Evolutionary conservation across 2,888 invertebrate species (phyloP).

Genomic region (Himalopsyche tibetana): DNA sequence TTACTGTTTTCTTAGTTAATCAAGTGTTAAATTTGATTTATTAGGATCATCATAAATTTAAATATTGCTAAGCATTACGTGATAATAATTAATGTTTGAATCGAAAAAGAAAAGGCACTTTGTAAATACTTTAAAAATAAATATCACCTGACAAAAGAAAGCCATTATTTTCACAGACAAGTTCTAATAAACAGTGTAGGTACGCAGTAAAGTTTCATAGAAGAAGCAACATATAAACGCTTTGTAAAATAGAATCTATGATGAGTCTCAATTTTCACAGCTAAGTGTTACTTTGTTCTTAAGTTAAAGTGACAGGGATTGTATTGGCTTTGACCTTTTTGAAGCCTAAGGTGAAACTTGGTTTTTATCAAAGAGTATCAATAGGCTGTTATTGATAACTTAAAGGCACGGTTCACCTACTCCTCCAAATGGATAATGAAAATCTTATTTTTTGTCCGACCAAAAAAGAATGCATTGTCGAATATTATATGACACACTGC

Average conservation of each 20-base stretch:
- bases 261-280: slow-evolving; percentile 28
- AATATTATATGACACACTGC: not conserved
- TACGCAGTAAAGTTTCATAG: not conserved
- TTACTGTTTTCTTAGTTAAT: too few relatives aligned
- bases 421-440: not conserved
- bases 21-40: too few relatives aligned
- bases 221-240: not conserved
- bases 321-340: slow-evolving; percentile 30
- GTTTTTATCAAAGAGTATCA: slow-evolving; percentile 4
- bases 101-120: not conserved
- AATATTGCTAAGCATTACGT: too few relatives aligned
- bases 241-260: slow-evolving; percentile 15
- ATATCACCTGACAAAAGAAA: slow-evolving; percentile 14
- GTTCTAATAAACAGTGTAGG: not conserved
- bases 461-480: not conserved
- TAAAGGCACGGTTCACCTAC: slow-evolving; percentile 1
- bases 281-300: slow-evolving; percentile 28
- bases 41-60: too few relatives aligned
- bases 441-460: not conserved
- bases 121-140: not conserved
- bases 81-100: too few relatives aligned
- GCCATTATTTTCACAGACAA: slow-evolving; percentile 15
- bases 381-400: slow-evolving; percentile 16
- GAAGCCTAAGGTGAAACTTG: slow-evolving; percentile 21
- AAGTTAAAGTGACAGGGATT: slow-evolving; percentile 29